Base-by-base conservation (phyloP, 2,888 invertebrate species). In the Leptopilina myrica region DNA sequence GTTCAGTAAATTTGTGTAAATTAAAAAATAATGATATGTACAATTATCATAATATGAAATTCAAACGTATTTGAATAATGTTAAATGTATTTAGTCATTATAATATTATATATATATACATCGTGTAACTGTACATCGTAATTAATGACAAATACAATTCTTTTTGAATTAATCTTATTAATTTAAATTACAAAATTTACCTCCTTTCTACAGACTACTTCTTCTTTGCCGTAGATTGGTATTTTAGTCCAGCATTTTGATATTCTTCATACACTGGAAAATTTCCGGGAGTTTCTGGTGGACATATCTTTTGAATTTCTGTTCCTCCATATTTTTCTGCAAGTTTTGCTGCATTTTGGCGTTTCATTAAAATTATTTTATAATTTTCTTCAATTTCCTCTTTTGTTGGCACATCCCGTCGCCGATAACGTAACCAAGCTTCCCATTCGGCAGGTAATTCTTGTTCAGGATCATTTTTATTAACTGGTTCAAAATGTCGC, bases 361-460 rank as follows among this genome's bases (percentile, higher is more conserved):
- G 95, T 86, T 97, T 97, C 90, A 94, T 90, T 85, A 95, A 91
- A 90, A 96, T 95, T 64, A 96, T 92, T 15, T 95, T 94, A 65
- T 95, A 89, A 92, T 96, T 97, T 85, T 92, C 93, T 59, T 79
- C 78, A 9, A 97, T 92, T 92, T 97, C 97, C 82, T 96, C 95
- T 81, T 93, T 94, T 0, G 94, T 93, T 0, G 97, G 97, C 65
- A 96, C 95, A 0, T 94, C 93, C 2, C 86, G 87, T 85, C 95
- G 90, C 79, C 95, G 94, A 86, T 80, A 84, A 84, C 97, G 93
- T 69, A 98, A 92, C 97, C 97, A 98, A 8, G 97, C 93, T 89
- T 97, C 96, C 98, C 98, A 98, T 92, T 97, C 97, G 0, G 96
- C 94, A 0, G 97, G 96, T 86, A 96, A 89, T 87, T 96, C 96